phyloP scores from a whole-genome alignment of 2,113 vertebrate genomes.

The Pseudorhombus dupliciocellatus region DNA sequence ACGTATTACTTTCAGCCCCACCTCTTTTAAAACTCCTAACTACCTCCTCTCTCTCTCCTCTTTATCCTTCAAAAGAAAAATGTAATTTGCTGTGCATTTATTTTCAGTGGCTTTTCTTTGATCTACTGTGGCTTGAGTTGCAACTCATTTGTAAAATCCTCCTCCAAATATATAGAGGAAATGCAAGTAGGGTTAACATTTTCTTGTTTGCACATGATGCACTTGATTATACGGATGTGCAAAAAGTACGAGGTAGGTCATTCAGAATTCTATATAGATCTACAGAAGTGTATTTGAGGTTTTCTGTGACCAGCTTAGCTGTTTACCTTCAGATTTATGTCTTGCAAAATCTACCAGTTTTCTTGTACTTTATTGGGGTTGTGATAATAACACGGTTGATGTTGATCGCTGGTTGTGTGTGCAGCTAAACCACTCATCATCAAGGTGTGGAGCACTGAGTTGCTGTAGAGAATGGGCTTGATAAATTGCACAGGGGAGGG shows the following conservation, averaged over 20 bases:
- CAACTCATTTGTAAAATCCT: background rate
- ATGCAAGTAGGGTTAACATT: too few species aligned
- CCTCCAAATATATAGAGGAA: background rate
- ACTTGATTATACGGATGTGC: too few species aligned
- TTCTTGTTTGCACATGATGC: too few species aligned
- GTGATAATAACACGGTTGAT: too few species aligned
- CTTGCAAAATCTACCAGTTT: background rate
- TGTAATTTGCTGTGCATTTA: background rate
- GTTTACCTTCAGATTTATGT: background rate
- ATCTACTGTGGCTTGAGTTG: background rate
- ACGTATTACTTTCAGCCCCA: background rate
- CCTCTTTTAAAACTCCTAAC: too few species aligned
- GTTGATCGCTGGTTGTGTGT: background rate
- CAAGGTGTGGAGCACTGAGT: background rate
- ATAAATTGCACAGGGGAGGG: conserved; percentile 61
- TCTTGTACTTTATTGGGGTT: background rate
- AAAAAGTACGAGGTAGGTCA: too few species aligned
- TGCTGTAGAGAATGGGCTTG: conserved; percentile 30
- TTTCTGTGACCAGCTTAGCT: background rate
- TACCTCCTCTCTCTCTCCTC: too few species aligned
- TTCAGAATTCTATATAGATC: too few species aligned
- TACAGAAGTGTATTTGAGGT: too few species aligned
- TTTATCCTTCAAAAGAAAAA: background rate
- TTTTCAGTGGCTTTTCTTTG: background rate
- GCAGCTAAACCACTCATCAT: conserved; percentile 13